A percentile compares a stretch with the other conserved stretches of the same genome.
These are phyloP conservation scores for Beroe forskalii DNA, from an alignment of 37 sponge, comb jelly and placozoan genomes.

Conservation along the genomic window DNA sequence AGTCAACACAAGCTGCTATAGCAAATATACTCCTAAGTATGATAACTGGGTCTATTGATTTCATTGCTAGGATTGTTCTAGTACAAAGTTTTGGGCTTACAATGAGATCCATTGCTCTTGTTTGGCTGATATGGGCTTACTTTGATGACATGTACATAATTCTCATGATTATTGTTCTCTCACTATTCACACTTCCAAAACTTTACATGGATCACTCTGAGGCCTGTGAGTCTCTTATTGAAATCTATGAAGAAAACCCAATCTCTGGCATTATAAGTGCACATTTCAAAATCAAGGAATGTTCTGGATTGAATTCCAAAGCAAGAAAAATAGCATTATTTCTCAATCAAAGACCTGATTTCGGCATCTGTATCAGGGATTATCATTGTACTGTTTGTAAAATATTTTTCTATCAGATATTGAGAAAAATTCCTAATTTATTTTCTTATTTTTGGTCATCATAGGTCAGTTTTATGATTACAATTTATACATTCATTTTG, in stretches of 20 bases:
- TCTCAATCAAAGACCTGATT: conserved; percentile 14
- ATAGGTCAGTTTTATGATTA: neutral
- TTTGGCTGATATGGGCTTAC: conserved; percentile 54
- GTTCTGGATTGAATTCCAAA: neutral
- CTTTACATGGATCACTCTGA: neutral
- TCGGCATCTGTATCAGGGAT: conserved; percentile 20
- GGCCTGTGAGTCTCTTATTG: neutral
- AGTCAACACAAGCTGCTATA: neutral
- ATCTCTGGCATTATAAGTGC: neutral
- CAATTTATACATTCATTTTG: neutral
- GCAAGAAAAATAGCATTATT: neutral
- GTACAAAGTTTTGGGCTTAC: conserved; percentile 33
- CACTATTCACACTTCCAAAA: neutral
- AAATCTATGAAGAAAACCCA: conserved; percentile 11
- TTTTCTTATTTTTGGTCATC: conserved; percentile 27
- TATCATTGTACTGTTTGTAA: conserved; percentile 11
- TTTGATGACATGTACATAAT: neutral
- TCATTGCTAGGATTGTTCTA: conserved; percentile 20
- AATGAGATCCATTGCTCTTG: neutral
- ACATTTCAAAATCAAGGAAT: conserved; percentile 10
- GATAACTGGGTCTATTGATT: conserved; percentile 18
- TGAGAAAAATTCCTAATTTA: neutral
- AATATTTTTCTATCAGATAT: too few species aligned
- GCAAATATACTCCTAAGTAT: neutral
- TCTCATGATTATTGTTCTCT: neutral